Conservation (phyloP, 2,888 invertebrate genomes). For the Zonitis immaculata region DNA sequence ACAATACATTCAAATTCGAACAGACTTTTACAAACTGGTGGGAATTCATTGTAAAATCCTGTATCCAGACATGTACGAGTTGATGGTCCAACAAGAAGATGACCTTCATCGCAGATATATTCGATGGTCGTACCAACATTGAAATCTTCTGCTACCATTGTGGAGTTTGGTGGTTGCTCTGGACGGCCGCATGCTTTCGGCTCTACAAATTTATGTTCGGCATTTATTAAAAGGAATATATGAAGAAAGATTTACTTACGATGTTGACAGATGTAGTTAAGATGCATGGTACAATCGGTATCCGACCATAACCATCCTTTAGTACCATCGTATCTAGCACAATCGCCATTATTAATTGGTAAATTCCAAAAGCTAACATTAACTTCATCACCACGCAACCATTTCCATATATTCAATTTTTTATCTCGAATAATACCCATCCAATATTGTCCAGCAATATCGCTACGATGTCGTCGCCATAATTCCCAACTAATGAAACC, state of each 20-base stretch:
- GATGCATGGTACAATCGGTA: constrained; percentile 75
- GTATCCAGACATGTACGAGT: constrained; percentile 81
- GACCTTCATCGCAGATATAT: constrained; percentile 81
- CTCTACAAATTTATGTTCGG: constrained; percentile 53
- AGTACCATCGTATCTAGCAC: constrained; percentile 86
- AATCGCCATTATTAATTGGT: constrained; percentile 77
- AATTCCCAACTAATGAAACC: constrained; percentile 94
- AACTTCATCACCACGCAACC: constrained; percentile 84
- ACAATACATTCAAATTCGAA: constrained; percentile 28
- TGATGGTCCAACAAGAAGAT: constrained; percentile 80
- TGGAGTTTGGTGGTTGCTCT: constrained; percentile 90
- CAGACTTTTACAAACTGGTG: constrained; percentile 90
- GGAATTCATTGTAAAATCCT: constrained; percentile 90
- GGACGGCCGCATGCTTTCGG: constrained; percentile 88
- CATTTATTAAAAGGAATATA: too few relatives aligned
- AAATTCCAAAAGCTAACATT: constrained; percentile 90
- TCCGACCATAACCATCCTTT: constrained; percentile 95
- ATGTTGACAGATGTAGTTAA: constrained; percentile 92
- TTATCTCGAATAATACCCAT: constrained; percentile 88
- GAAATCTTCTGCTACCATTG: constrained; percentile 71
- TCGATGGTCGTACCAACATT: constrained; percentile 80
- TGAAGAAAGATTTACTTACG: too few relatives aligned
- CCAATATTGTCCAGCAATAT: constrained; percentile 91
- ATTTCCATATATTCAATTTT: constrained; percentile 79
- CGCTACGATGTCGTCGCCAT: constrained; percentile 85